A percentile compares a stretch with the other conserved stretches of the same genome.
These are phyloP conservation scores for Aegithalos caudatus DNA, from an alignment of 2,113 vertebrate genomes.

Conservation along the genomic window DNA sequence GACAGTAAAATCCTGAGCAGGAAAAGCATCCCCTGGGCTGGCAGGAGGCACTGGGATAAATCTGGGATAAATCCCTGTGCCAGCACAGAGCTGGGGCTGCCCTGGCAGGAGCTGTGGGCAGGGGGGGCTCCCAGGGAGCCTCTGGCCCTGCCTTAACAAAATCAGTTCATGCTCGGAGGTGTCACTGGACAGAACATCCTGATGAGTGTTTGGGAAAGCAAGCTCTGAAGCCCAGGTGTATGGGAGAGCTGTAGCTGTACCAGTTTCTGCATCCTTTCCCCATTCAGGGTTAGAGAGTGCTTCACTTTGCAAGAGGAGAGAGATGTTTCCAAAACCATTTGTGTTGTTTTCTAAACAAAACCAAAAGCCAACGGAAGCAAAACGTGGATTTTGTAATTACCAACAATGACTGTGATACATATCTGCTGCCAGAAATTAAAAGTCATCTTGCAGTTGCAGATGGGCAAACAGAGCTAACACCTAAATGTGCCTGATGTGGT, in stretches of 20 bases:
- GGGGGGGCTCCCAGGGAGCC: neutral
- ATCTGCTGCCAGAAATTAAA: neutral
- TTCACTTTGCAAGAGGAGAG: neutral
- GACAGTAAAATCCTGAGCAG: neutral
- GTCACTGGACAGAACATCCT: neutral
- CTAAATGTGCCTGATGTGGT: neutral
- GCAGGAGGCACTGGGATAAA: neutral
- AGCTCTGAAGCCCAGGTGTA: neutral
- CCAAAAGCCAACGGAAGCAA: neutral
- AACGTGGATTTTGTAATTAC: neutral
- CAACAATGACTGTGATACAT: neutral
- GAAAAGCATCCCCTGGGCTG: neutral
- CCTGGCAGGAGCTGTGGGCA: neutral
- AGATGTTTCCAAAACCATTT: neutral
- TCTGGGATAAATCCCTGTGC: fast-evolving
- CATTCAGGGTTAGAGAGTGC: no score
- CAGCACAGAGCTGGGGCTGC: neutral
- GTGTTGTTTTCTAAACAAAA: neutral
- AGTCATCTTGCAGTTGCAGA: neutral
- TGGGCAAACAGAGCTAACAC: neutral
- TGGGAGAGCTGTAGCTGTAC: neutral
- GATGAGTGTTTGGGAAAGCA: neutral
- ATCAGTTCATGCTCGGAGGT: fast-evolving
- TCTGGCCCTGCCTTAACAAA: neutral
- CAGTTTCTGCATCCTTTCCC: neutral